phyloP scores from a whole-genome alignment of 2,797 vertebrate species.

The Tragopan temminckii region DNA sequence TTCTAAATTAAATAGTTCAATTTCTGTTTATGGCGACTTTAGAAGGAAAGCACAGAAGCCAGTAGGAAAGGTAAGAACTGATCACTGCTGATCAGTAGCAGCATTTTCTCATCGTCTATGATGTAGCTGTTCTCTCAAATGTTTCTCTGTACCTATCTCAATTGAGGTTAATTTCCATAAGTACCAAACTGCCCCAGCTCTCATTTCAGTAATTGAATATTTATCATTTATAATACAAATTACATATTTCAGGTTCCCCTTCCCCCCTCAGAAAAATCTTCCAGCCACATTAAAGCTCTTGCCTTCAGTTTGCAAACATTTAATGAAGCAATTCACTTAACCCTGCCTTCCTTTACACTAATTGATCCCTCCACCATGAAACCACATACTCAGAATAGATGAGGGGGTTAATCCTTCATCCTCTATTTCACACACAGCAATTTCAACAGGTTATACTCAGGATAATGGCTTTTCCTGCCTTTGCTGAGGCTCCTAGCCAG shows the following conservation, averaged over 20 bases:
- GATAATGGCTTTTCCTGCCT: neutral
- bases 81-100: neutral
- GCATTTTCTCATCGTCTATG: neutral
- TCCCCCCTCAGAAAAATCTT: neutral
- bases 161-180: conserved; percentile 20
- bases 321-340: neutral
- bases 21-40: neutral
- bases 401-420: neutral
- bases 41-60: neutral
- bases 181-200: neutral
- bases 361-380: neutral
- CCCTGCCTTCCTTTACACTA: neutral
- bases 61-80: neutral
- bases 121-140: neutral
- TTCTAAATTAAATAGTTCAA: neutral
- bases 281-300: neutral
- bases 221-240: neutral
- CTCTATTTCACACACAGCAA: neutral
- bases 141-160: neutral
- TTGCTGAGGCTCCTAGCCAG: neutral
- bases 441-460: neutral
- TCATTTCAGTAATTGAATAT: neutral
- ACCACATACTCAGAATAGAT: rapidly evolving
- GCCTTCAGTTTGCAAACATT: neutral
- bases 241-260: neutral